Conservation (phyloP, 1,140 invertebrate species). For the Asobara japonica region DNA sequence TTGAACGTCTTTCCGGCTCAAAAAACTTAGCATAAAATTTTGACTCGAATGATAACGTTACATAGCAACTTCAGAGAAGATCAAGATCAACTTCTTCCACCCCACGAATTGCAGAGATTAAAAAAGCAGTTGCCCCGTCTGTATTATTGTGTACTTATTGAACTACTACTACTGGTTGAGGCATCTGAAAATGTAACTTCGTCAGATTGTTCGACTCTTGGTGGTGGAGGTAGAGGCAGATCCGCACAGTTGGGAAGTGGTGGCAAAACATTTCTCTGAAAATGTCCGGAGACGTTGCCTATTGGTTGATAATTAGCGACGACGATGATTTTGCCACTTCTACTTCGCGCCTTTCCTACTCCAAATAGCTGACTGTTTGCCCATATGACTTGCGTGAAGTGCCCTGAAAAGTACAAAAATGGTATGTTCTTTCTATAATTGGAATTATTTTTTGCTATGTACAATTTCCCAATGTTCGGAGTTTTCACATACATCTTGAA, state of each 20-base stretch:
- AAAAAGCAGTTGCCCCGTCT: neutral
- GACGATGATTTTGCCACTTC: constrained; percentile 80
- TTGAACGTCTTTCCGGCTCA: too few species aligned
- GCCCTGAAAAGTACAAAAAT: constrained; percentile 69
- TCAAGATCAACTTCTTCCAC: neutral
- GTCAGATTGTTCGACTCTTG: constrained; percentile 41
- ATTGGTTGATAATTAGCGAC: constrained; percentile 84
- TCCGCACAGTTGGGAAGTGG: constrained; percentile 71
- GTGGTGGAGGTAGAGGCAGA: constrained; percentile 51
- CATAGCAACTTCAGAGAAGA: too few species aligned
- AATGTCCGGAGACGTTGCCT: constrained; percentile 81
- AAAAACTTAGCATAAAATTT: too few species aligned
- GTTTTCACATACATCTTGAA: too few species aligned
- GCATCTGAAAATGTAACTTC: constrained; percentile 47
- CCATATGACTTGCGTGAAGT: constrained; percentile 94
- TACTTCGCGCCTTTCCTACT: constrained; percentile 81
- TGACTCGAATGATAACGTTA: too few species aligned
- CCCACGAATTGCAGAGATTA: neutral
- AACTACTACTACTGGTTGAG: constrained; percentile 54
- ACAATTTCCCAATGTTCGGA: too few species aligned
- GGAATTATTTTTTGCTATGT: neutral
- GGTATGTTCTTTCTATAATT: too few species aligned
- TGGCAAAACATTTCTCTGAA: constrained; percentile 80
- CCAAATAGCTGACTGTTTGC: constrained; percentile 80
- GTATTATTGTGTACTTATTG: constrained; percentile 54